Base-by-base conservation (phyloP, 1,140 invertebrate species). In the Cyphomyrmex costatus region DNA sequence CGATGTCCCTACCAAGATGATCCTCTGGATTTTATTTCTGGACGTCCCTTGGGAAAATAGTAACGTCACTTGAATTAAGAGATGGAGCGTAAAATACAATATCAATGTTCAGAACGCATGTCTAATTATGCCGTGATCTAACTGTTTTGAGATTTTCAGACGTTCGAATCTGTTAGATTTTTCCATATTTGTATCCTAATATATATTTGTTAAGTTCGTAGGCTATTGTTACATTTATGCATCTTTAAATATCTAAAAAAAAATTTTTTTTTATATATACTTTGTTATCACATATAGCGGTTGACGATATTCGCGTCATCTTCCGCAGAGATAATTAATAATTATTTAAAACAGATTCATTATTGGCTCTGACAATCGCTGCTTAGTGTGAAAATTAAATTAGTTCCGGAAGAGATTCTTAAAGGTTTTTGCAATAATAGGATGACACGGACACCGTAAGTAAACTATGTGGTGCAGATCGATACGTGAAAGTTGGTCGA, bases 21-120 rank as follows among this genome's bases (percentile, higher is more conserved):
- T 90, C 86, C 89, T 74, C 51, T 51, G 78, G 86, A 90, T 90
- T 90, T 90, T 90, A 90, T 90, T 90, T 90, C 51, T 86, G 70
- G 73, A 83, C 60, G 74, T 87, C 65, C 63, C 56, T 56, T 21
- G 71, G 60, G 85, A 36, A 86, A 77, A 60, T 16, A 21, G 21
- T 58, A 60, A 5, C 8, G 46, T 21, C 27, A 58, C 12, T n/a
- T n/a, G 21, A n/a, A 71, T 63, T 51, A 71, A 61, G 16, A 70
- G 74, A 68, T 58, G 36, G 1, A 71, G 61, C n/a, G 27, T 56
- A 68, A 73, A 49, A 68, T 74, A 79, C 78, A 70, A 49, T 79
- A 79, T 85, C 82, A 66, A 71, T 84, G 63, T 88, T n/a, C 74
- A 88, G 73, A 68, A 21, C 24, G 42, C 24, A 24, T 79, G 49